A percentile compares a stretch with the other conserved stretches of the same genome.
phyloP scores from a whole-genome alignment of 2,888 invertebrate genomes.

The Myopa testacea region DNA sequence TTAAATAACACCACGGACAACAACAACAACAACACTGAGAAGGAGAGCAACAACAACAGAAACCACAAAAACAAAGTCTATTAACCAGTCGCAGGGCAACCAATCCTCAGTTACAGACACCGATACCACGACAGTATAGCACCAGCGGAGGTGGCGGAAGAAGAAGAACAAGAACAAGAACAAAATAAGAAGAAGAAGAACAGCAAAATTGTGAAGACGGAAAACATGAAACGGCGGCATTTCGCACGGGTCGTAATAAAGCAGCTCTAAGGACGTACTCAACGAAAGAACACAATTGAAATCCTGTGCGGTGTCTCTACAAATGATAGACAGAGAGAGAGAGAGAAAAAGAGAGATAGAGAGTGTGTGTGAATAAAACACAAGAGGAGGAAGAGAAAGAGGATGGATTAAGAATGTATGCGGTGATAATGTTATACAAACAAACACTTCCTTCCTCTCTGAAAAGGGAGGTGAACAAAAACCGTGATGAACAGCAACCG shows the following conservation, averaged over 20 bases:
- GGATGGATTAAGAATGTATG: neutral
- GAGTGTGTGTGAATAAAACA: neutral
- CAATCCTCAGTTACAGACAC: constrained; percentile 18
- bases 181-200: neutral
- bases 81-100: constrained; percentile 24
- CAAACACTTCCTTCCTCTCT: constrained; percentile 26
- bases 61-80: constrained; percentile 10
- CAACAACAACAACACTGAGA: neutral
- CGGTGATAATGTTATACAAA: constrained; percentile 15
- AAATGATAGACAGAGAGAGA: neutral
- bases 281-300: neutral
- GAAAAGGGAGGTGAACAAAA: neutral
- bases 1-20: neutral
- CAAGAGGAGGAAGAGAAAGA: neutral
- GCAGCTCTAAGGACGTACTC: neutral
- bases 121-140: neutral
- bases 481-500: neutral
- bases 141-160: neutral
- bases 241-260: neutral
- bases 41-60: neutral
- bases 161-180: neutral
- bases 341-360: neutral
- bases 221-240: constrained; percentile 21
- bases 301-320: neutral
- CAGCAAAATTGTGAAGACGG: constrained; percentile 11